phyloP scores from a whole-genome alignment of 2,113 vertebrate species.

The Atherinomorus stipes region DNA sequence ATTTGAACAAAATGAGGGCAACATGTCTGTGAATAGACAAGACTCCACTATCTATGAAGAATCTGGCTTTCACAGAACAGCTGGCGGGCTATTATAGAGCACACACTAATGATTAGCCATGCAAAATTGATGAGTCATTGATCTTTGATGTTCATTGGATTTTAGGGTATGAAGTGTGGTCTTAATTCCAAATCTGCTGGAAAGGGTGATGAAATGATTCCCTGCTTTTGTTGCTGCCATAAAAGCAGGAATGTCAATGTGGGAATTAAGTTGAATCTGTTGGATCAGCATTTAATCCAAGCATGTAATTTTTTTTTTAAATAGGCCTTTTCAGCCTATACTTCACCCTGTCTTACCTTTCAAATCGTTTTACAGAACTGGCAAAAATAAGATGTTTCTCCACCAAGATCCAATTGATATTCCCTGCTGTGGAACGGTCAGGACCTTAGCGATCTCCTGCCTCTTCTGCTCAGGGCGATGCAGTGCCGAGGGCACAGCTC shows the following conservation, averaged over 20 bases:
- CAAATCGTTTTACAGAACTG: constrained; percentile 17
- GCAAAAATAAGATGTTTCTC: constrained; percentile 1
- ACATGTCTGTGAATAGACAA: constrained; percentile 48
- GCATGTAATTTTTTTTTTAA: neutral
- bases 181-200: constrained; percentile 32
- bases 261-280: neutral
- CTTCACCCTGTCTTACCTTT: neutral
- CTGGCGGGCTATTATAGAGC: constrained; percentile 74
- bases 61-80: constrained; percentile 72
- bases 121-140: constrained; percentile 79
- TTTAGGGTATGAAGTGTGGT: constrained; percentile 40
- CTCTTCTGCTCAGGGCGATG: constrained; percentile 53
- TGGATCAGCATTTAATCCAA: neutral
- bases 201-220: neutral
- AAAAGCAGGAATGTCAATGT: neutral
- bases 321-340: neutral
- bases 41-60: constrained; percentile 56
- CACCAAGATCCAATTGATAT: constrained; percentile 71
- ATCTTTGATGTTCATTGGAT: constrained; percentile 56
- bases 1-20: constrained; percentile 64
- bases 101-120: constrained; percentile 76
- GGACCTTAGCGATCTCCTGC: constrained; percentile 61
- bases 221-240: neutral
- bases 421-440: constrained; percentile 47
- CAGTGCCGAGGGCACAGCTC: constrained; percentile 50